Base-by-base conservation (phyloP, 2,113 vertebrate genomes). In the Rhabdomys dilectus region DNA sequence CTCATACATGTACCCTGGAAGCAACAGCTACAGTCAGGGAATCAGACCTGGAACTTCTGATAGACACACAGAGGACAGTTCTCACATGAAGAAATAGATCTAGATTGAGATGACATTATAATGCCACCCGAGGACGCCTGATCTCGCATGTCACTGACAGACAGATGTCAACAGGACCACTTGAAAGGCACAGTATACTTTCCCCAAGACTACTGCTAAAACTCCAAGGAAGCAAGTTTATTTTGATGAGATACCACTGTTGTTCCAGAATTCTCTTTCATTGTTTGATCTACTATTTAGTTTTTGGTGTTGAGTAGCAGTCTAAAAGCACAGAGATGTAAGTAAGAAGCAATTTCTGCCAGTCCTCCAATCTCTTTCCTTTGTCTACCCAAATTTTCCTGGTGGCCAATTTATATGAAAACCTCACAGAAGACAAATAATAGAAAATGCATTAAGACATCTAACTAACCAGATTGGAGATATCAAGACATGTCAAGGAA, bases 21-120 rank as follows among this genome's bases (percentile, higher is more conserved):
- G 5, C 3, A 42, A 9, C 22, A 51, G n/a, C 31, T 60, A 4
- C 76, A 19, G 17, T 11, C 0, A 31, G 31, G 0, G 9, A 15
- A 17, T 68, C 77, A 77, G 51, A 76, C 45, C 1, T 86, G 24
- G 15, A 29, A 75, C 22, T 7, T 58, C 3, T 89, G 7, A 12
- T 36, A 19, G 51, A 58, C 10, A 36, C 15, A 36, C 3, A n/a
- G 15, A 64, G 16, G 45, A n/a, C 0, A 7, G 1, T 51, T 88
- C n/a, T 39, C 7, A 39, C 4, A 7, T 15, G 8, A 64, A 72
- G 45, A 45, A 78, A 66, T 2, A 6, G 2, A 9, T 84, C 7
- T 12, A 13, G 2, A 5, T n/a, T 60, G 51, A 53, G 29, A 60
- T 1, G 4, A 51, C 36, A 53, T 78, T 13, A 29, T 36, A 88